phyloP scores from a whole-genome alignment of 2,113 vertebrate genomes.

The Passer domesticus region DNA sequence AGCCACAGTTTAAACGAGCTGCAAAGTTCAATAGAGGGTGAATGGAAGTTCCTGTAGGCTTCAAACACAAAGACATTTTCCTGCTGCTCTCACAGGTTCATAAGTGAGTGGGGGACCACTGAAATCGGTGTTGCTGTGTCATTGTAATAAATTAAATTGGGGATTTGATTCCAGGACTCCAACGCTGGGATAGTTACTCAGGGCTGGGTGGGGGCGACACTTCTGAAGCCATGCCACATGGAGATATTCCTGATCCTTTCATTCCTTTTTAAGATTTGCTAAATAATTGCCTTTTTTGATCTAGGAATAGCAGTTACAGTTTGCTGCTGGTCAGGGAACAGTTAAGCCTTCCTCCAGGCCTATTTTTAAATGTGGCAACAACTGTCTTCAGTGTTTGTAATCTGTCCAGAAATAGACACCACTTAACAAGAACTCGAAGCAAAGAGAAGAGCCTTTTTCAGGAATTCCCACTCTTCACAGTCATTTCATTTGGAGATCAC shows the following conservation, averaged over 20 bases:
- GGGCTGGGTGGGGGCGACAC: background rate
- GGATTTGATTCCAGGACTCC: background rate
- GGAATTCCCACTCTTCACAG: conserved; percentile 41
- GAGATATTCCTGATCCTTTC: background rate
- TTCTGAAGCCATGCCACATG: background rate
- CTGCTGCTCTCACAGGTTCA: background rate
- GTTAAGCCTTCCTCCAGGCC: conserved; percentile 49
- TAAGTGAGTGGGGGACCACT: background rate
- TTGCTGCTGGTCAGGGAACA: conserved; percentile 47
- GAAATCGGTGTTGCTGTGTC: fast-evolving
- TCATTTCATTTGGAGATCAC: fast-evolving
- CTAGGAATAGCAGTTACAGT: conserved; percentile 25
- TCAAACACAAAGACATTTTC: background rate
- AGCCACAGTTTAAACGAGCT: background rate
- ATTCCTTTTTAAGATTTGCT: background rate
- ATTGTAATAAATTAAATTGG: background rate
- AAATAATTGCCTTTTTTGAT: conserved; percentile 19
- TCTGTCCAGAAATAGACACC: conserved; percentile 52
- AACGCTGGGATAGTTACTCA: background rate
- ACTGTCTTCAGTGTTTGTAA: conserved; percentile 51
- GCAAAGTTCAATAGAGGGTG: background rate
- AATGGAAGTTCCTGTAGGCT: background rate
- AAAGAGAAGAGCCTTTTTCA: conserved; percentile 44
- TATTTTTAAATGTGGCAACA: conserved; percentile 76
- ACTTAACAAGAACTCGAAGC: conserved; percentile 29